Evolutionary conservation across 2,797 vertebrate species (phyloP), one percentile per base, ranked within the genome.

Genomic region (Phataginus tetradactyla): DNA sequence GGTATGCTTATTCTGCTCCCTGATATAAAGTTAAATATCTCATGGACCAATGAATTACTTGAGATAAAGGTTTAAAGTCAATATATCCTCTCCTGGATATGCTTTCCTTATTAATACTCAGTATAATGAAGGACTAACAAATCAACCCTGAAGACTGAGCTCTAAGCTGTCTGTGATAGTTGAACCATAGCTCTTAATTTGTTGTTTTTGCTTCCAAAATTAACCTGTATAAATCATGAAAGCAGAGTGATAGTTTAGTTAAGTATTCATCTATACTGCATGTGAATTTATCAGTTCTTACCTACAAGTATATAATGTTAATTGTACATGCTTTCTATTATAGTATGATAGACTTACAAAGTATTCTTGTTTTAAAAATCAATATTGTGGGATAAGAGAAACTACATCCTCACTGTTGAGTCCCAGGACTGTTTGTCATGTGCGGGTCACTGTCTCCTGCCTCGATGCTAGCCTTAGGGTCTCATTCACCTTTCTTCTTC

Each of bases 321-420:
- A 2, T 68, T 61, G n/a, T 29, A 77, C 5, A 32, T 68, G 66
- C 11, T 83, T 89, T 90, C 29, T 66, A 59, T 83, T 95, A 45
- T 34, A 68, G 29, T 78, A 27, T 63, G 29, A 8, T 77, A 89
- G 18, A n/a, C n/a, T 51, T 66, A 17, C 14, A 69, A 86, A 80
- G n/a, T 63, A 59, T 64, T 86, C 90, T 80, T 49, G 20, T 85
- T 88, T 84, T 57, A 81, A 51, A 86, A 87, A 32, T 93, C 57
- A 86, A 4, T 37, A 29, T 45, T 80, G 57, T 34, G 32, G 2
- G 79, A 4, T 34, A 71, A 92, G 83, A 85, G 71, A 71, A 86
- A 53, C 55, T 39, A 18, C 71, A 17, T 63, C 12, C 14, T 27
- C 45, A 32, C 68, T 87, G 10, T 80, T 85, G 15, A 29, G 27